Base-by-base conservation (phyloP, 2,888 invertebrate genomes). In the Prosopocoilus inquinatus region DNA sequence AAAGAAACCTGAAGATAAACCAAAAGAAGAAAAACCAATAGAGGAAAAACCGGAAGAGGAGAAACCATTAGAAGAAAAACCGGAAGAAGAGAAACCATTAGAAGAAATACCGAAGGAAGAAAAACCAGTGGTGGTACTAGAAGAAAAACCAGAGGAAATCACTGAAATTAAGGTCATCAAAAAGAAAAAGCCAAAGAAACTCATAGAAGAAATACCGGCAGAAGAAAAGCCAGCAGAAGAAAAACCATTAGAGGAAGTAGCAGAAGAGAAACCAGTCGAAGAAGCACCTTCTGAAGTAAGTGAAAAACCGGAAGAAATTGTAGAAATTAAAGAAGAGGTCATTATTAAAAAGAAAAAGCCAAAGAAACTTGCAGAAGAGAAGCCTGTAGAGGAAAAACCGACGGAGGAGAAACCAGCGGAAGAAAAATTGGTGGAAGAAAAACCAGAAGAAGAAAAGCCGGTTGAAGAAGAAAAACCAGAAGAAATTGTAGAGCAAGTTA, bases 351-450 rank as follows among this genome's bases (percentile, higher is more conserved):
- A 64, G 50, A 66, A 63, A 61, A 66, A 67, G 56, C 50, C 50
- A 43, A 67, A 53, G n/a, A 64, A 67, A 64, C 67, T 66, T 51
- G 60, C 57, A 44, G 61, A 62, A 57, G 50, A 49, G 43, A 55
- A 61, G 53, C 57, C 51, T 35, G 58, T 36, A 33, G 48, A 57
- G 28, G 47, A 57, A 58, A 57, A 55, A 28, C 53, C 57, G 3
- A 32, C 56, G 62, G 52, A 66, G 64, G 61, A 53, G 73, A 66
- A 64, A 64, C 51, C 53, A 52, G 54, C 57, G 60, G 4, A 74
- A 74, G 34, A 76, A 75, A 68, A 71, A 12, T 75, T 77, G 48
- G 51, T 68, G 2, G 72, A 74, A 41, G 72, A 72, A 2, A 50
- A 52, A 9, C 43, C 63, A 39, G 58, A 64, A 36, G 67, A 77